These are phyloP conservation scores for Fopius arisanus DNA, from an alignment of 1,140 invertebrate species.

Conservation along the genomic window DNA sequence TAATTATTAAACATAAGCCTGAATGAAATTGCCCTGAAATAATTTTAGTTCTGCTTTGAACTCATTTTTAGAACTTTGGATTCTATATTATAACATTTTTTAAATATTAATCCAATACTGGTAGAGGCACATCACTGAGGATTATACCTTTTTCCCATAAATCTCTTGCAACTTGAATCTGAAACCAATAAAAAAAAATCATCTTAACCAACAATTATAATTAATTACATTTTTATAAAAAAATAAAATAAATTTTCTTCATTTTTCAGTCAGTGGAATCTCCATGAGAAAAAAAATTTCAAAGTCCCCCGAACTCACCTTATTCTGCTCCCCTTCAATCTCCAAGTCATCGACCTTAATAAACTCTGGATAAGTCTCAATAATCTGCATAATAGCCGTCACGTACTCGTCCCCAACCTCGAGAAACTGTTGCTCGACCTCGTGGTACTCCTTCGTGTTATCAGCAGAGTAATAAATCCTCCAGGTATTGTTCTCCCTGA, in stretches of 20 bases:
- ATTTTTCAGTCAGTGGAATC: too few relatives aligned
- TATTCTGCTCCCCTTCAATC: conserved; percentile 69
- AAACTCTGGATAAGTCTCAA: conserved; percentile 80
- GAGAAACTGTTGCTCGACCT: conserved; percentile 79
- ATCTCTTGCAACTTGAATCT: conserved; percentile 69
- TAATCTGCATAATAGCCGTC: conserved; percentile 75
- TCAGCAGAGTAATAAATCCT: conserved; percentile 82
- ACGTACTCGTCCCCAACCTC: conserved; percentile 75
- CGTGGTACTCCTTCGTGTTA: conserved; percentile 86
- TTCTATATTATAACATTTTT: too few relatives aligned
- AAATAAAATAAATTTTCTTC: neutral
- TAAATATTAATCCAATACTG: conserved; percentile 26
- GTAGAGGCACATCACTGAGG: conserved; percentile 69
- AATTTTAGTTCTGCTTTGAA: too few relatives aligned
- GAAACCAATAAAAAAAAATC: conserved; percentile 42
- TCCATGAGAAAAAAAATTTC: neutral
- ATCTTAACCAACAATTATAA: neutral
- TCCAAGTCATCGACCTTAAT: conserved; percentile 76
- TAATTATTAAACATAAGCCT: too few relatives aligned
- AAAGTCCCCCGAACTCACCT: conserved; percentile 57
- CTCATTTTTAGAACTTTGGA: too few relatives aligned
- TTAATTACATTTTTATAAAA: conserved; percentile 13
- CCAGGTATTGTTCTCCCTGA: conserved; percentile 72
- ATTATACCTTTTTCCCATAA: conserved; percentile 79
- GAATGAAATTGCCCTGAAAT: too few relatives aligned